Base-by-base conservation (phyloP, 1,140 invertebrate species). In the Brachionus paranguensis region DNA sequence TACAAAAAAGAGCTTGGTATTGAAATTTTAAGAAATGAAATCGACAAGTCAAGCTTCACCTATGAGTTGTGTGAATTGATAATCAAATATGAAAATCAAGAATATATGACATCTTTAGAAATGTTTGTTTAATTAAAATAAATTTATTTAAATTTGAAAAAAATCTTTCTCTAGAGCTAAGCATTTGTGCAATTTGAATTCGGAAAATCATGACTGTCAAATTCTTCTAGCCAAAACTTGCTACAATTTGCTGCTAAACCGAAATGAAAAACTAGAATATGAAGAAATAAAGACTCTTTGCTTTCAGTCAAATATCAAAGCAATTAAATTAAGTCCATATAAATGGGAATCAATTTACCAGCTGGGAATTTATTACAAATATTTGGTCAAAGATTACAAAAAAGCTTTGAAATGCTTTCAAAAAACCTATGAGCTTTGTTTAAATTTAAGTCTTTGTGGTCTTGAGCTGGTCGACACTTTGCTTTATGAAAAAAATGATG, bases 401-500 rank as follows among this genome's bases (percentile, higher is more conserved):
- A 81, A 81, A 41, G 78, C 78, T 12, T 47, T 81, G 8, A 81
- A 81, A 64, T 81, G 78, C 41, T 81, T 81, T 68, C 78, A 81
- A 81, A 81, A 81, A 81, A 37, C 78, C 6, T 81, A 81, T 17
- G 78, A 81, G 20, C 53, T 81, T 45, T 81, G 78, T 29, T 68
- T 64, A 17, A 47, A 81, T 47, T 37, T 81, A 14, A 81, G 33
- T 6, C n/a, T 81, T 14, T 81, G 78, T 20, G 78, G 78, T 41
- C 50, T 81, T 24, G 78, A 81, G 53, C 29, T 81, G 10, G 78
- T 81, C 53, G 78, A 81, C 27, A 64, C 33, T 3, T 47, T 81
- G 10, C 53, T 81, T 5, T 43, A 81, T 64, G 78, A 81, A 60
- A 81, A 81, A 81, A 60, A 81, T 41, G 78, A 81, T 64, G 78